Evolutionary conservation across 2,113 vertebrate genomes (phyloP).

Genomic region (Albula glossodonta): DNA sequence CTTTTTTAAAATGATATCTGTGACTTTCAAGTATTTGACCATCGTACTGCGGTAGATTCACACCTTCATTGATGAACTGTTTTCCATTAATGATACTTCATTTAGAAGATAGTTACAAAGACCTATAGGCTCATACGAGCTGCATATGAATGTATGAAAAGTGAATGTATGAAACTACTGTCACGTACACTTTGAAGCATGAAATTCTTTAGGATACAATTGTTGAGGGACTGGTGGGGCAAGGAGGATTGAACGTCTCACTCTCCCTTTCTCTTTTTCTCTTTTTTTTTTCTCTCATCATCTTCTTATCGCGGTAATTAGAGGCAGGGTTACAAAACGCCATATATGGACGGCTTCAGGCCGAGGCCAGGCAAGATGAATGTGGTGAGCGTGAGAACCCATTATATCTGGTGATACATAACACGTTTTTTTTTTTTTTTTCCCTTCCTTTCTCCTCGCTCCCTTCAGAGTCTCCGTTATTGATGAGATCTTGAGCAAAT

Average conservation of each 20-base stretch:
- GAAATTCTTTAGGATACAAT: conserved; percentile 55
- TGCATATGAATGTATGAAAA: background rate
- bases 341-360: conserved; percentile 48
- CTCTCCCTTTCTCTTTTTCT: background rate
- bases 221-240: conserved; percentile 44
- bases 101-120: no score
- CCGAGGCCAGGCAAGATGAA: conserved; percentile 54
- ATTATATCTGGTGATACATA: conserved; percentile 51
- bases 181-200: conserved; percentile 52
- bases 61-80: background rate
- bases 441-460: conserved; percentile 25
- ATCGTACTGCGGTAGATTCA: background rate
- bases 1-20: background rate
- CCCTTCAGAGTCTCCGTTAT: conserved; percentile 41
- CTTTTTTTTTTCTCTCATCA: conserved; percentile 24
- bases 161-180: conserved; percentile 38
- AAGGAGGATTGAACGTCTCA: conserved; percentile 43
- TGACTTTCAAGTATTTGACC: background rate
- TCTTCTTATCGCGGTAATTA: conserved; percentile 59
- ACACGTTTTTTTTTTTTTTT: conserved; percentile 42
- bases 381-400: conserved; percentile 48
- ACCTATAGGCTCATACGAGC: no score
- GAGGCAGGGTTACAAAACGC: conserved; percentile 43
- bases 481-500: conserved; percentile 37
- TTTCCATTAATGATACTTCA: no score